A percentile compares a stretch with the other conserved stretches of the same genome.
phyloP scores from a whole-genome alignment of 92 coral and sea anemone genomes.

The Umimayanthus kanabou region DNA sequence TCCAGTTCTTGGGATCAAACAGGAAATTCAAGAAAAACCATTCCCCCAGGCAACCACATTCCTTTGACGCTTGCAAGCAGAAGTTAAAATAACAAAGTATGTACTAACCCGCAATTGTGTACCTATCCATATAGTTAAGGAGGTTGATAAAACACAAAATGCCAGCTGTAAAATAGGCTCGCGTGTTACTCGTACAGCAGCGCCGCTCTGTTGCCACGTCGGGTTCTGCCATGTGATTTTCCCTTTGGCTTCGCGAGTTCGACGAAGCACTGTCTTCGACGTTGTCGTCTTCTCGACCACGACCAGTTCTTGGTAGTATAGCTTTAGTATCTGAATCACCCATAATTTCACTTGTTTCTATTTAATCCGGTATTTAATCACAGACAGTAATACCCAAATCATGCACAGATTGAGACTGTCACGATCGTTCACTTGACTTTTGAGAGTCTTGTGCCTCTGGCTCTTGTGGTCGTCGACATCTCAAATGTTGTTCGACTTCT shows the following conservation, averaged over 20 bases:
- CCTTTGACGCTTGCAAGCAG: too few species aligned
- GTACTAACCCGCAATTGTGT: slow-evolving; percentile 85
- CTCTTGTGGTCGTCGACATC: neutral
- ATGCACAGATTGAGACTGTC: neutral
- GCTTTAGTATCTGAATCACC: neutral
- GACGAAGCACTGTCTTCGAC: neutral
- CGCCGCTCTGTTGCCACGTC: slow-evolving; percentile 12
- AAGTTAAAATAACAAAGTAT: neutral
- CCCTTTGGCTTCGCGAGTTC: neutral
- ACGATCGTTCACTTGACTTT: neutral
- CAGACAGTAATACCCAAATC: neutral
- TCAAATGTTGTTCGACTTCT: neutral
- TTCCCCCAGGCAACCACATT: neutral
- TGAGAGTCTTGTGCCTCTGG: too few species aligned
- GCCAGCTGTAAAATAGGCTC: slow-evolving; percentile 75
- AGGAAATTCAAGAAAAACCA: neutral
- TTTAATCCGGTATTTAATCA: neutral
- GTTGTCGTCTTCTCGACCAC: neutral
- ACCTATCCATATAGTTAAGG: slow-evolving; percentile 95
- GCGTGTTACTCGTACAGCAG: slow-evolving; percentile 48
- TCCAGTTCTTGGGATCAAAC: neutral
- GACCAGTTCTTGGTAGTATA: neutral
- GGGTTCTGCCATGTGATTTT: neutral
- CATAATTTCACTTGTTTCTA: neutral
- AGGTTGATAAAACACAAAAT: slow-evolving; percentile 88